Percentiles rank a stretch among this genome's conserved stretches.
These are phyloP conservation scores for Plecturocebus donacophilus DNA, from an alignment of 2,113 vertebrate genomes.

Conservation along the genomic window DNA sequence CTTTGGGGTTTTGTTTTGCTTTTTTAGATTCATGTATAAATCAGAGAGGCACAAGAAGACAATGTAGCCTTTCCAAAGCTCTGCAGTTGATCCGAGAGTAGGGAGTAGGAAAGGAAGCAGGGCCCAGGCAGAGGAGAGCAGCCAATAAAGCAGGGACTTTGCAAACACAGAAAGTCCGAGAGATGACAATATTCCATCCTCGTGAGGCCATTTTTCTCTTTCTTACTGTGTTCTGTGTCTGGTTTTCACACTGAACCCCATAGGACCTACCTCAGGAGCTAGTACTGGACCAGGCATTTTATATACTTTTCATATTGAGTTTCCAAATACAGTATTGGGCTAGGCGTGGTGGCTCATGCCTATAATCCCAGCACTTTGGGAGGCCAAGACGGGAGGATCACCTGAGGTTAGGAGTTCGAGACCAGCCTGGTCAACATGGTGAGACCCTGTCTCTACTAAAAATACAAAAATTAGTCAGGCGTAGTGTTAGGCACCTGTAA, in stretches of 20 bases:
- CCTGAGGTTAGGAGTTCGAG: no score
- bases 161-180: not conserved
- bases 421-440: no score
- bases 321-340: not conserved
- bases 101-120: not conserved
- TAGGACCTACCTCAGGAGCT: not conserved
- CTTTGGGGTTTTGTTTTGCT: not conserved
- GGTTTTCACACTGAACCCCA: not conserved
- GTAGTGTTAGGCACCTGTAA: no score
- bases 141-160: not conserved
- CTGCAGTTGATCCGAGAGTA: no score
- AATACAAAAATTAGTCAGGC: no score
- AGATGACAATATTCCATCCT: rapidly evolving
- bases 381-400: no score
- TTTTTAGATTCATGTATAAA: not conserved
- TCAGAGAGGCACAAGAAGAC: not conserved
- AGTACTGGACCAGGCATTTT: not conserved
- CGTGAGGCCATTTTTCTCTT: rapidly evolving
- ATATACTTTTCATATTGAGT: not conserved
- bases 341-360: no score
- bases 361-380: no score
- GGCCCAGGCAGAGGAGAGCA: rapidly evolving
- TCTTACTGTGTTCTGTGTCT: not conserved
- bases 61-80: not conserved
- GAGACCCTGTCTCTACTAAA: no score